Base-by-base conservation (phyloP, 2,797 vertebrate species). In the Xenopus petersii region DNA sequence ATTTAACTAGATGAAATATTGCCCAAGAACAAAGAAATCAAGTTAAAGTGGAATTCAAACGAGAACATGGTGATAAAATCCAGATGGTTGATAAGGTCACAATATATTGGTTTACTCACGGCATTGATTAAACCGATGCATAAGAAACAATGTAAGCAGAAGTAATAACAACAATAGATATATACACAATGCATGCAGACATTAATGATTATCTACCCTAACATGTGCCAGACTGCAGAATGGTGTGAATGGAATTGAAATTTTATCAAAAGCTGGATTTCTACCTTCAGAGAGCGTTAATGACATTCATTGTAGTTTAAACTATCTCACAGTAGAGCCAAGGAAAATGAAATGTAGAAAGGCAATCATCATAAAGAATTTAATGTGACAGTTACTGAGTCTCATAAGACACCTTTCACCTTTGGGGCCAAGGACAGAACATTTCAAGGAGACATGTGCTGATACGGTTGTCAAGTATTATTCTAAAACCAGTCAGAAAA, bases 391-490 rank as follows among this genome's bases (percentile, higher is more conserved):
- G 33, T 64, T 75, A 42, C 56, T 13, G 9, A 36, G 46, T 51
- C 54, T 24, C 58, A 15, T 70, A 59, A n/a, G 24, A 49, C 60
- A 61, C 24, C 17, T 69, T 15, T 63, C n/a, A 64, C 30, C 48
- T n/a, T 65, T 46, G 54, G 15, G 64, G 55, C 54, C 69, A 77
- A 71, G 75, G 63, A 71, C 47, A 66, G 17, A 13, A 66, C 46
- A 64, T 60, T 47, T 36, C 55, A 60, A 49, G 21, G 55, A 64
- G 67, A 59, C 17, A 48, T 51, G 48, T 49, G 16, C 59, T 17
- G 61, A 60, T 70, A 33, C 59, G 10, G 36, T 51, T 15, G 15
- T 51, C 49, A 10, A 51, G 49, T 51, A 4, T 51, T 51, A 13
- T 15, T 51, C 49, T 12, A 51, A 51, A 51, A 49, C 10, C 11